Percentiles rank a stretch among this genome's conserved stretches.
Conservation (phyloP, 1,140 invertebrate species). For the Drosophila trapezifrons region DNA sequence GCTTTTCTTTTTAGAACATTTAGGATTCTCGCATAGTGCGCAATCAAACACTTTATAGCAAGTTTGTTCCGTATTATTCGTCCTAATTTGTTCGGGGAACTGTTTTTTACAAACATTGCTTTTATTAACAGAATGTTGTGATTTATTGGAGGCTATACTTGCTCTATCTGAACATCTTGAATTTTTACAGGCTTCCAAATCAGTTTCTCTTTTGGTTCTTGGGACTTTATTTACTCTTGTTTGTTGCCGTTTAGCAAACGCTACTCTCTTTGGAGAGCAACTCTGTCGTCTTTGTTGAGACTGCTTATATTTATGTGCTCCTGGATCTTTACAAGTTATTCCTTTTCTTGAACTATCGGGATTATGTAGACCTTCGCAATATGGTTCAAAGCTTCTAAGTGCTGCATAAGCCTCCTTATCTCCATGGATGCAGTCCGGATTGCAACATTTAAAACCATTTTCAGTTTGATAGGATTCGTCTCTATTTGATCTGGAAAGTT, state of each 20-base stretch:
- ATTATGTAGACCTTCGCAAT: neutral
- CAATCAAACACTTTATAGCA: no score
- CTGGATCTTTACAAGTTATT: neutral
- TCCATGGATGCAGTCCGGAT: neutral
- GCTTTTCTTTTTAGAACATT: neutral
- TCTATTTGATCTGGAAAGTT: neutral
- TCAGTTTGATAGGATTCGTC: neutral
- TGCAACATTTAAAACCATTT: no score
- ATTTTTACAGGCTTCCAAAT: neutral
- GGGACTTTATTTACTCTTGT: neutral
- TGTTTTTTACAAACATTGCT: neutral
- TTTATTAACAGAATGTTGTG: neutral
- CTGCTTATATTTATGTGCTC: neutral
- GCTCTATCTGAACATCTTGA: no score
- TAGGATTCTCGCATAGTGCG: neutral
- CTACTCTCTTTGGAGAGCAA: neutral
- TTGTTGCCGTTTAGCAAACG: neutral
- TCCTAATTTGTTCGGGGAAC: neutral
- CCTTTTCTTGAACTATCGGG: no score
- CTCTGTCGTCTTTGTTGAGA: neutral
- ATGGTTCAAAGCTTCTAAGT: neutral
- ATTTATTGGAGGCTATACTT: neutral
- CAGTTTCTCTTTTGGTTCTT: neutral
- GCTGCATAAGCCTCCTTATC: neutral
- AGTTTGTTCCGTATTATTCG: no score